Evolutionary conservation across 2,797 vertebrate genomes (phyloP).

Genomic region (Semotilus atromaculatus): DNA sequence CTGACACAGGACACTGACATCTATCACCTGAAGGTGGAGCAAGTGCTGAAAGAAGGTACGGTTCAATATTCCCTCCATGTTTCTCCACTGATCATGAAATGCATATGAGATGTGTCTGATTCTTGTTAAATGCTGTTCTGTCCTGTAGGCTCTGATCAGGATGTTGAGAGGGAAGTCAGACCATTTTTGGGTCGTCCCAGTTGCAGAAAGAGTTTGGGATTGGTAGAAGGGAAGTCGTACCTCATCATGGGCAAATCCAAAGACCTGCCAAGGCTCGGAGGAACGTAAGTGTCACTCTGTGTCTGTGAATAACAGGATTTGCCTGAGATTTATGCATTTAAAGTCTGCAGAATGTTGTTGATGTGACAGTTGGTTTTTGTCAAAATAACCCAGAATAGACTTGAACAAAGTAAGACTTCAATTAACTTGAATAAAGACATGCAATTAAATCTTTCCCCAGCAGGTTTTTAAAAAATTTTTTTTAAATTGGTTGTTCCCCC

Average conservation of each 20-base stretch:
- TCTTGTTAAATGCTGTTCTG: not conserved
- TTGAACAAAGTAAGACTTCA: no score
- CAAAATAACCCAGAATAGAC: no score
- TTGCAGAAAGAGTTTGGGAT: conserved; percentile 66
- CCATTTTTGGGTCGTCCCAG: conserved; percentile 66
- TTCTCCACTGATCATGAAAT: not conserved
- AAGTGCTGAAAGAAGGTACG: conserved; percentile 54
- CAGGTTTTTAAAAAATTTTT: no score
- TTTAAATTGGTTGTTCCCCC: no score
- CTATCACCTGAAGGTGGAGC: conserved; percentile 45
- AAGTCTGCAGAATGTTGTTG: not conserved
- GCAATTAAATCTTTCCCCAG: no score
- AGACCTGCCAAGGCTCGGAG: conserved; percentile 57
- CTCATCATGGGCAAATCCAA: conserved; percentile 75
- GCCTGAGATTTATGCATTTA: not conserved
- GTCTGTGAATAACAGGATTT: not conserved
- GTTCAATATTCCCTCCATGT: not conserved
- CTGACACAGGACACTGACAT: not conserved
- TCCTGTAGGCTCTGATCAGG: conserved; percentile 68
- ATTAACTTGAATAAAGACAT: no score
- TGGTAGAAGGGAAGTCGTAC: conserved; percentile 62
- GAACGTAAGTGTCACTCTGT: conserved; percentile 34
- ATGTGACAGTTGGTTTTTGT: not conserved
- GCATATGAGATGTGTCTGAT: not conserved
- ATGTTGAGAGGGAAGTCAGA: conserved; percentile 52